A percentile compares a stretch with the other conserved stretches of the same genome.
These are phyloP conservation scores for Agapornis roseicollis DNA, from an alignment of 2,113 vertebrate genomes.

Conservation along the genomic window DNA sequence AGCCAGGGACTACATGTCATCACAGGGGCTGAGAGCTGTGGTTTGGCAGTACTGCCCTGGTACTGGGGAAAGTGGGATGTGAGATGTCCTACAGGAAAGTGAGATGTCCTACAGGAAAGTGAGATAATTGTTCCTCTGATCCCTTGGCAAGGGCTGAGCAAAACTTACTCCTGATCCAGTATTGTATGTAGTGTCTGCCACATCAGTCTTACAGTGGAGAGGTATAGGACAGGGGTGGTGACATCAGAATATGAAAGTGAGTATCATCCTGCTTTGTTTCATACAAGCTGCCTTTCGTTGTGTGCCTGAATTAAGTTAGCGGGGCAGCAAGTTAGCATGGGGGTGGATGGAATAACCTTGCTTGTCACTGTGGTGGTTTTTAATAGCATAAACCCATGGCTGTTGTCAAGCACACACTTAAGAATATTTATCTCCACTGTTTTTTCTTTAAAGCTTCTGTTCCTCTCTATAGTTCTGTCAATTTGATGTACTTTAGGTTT, in stretches of 20 bases:
- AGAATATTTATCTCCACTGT: not conserved
- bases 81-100: not conserved
- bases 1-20: accelerated
- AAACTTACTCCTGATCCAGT: not conserved
- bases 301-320: not conserved
- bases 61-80: not conserved
- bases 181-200: not conserved
- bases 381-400: not conserved
- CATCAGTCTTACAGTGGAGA: not conserved
- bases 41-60: not conserved
- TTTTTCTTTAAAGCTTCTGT: not conserved
- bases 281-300: not conserved
- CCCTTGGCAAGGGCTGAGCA: not conserved
- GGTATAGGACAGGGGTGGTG: not conserved
- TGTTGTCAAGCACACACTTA: not conserved
- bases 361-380: not conserved
- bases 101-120: not conserved
- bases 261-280: not conserved
- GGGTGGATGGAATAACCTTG: not conserved
- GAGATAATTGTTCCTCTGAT: not conserved
- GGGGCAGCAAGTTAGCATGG: not conserved
- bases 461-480: not conserved
- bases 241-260: not conserved
- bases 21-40: not conserved
- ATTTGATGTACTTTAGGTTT: not conserved